These are phyloP conservation scores for Cirrhinus mrigala DNA, from an alignment of 2,797 vertebrate genomes.

Conservation along the genomic window DNA sequence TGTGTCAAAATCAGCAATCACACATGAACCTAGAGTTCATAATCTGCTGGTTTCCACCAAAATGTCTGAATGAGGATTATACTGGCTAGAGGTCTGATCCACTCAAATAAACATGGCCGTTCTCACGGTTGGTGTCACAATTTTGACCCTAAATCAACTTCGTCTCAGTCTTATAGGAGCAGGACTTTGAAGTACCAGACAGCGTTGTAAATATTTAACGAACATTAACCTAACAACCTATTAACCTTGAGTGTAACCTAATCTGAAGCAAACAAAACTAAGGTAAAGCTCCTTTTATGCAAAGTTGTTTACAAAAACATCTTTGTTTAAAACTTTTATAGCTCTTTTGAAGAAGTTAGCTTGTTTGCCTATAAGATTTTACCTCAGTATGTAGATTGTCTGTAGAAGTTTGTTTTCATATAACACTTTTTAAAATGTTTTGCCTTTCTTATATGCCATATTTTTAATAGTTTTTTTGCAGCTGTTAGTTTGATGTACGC, in stretches of 20 bases:
- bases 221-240: slow-evolving; percentile 9
- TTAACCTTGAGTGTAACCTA: neutral
- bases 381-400: neutral
- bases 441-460: too few species aligned
- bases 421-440: neutral
- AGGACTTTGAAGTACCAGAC: slow-evolving; percentile 10
- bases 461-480: neutral
- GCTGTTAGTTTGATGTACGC: neutral
- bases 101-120: neutral
- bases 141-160: neutral
- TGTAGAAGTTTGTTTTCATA: neutral
- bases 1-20: neutral
- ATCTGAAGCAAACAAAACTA: neutral
- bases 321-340: neutral
- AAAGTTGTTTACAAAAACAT: neutral
- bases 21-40: neutral
- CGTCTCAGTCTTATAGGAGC: neutral
- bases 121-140: neutral
- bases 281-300: neutral
- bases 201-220: slow-evolving; percentile 24
- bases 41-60: slow-evolving; percentile 10
- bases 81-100: neutral
- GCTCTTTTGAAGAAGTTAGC: neutral
- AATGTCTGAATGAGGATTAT: neutral
- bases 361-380: neutral